Evolutionary conservation across 2,113 vertebrate genomes (phyloP), one percentile per base, ranked within the genome.

Genomic region (Atractosteus spatula): DNA sequence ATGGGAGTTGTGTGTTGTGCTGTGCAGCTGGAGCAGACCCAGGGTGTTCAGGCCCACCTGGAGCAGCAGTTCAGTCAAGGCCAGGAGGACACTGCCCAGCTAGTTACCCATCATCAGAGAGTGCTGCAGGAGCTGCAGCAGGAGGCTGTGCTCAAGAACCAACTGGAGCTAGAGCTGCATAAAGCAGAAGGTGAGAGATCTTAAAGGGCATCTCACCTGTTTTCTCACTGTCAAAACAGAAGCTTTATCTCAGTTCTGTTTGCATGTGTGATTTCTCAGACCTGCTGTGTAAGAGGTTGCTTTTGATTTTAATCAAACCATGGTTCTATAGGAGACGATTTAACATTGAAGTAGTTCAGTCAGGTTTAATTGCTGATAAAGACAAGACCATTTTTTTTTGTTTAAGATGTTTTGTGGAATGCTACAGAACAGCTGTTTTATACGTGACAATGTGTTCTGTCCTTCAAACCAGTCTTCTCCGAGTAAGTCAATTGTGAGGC

Each of bases 151-250:
- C 82, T 85, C 44, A 95, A 93, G 85, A 90, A 86, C 13, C 82
- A 85, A 3, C 91, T 99, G 65, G 86, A 85, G 2, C 78, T 97
- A 8, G 88, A 98, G 62, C 91, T 98, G 51, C 96, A 99, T 78
- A 96, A 95, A 78, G 87, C 94, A 0, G 91, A 95, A 74, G 96
- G 97, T 99, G 81, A 92, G 87, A 1, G 10, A 63, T 29, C 29
- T 29, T 0, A 29, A 29, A 29, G 29, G 29, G 29, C 29, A 1
- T 29, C 2, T 29, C 29, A 29, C 29, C 29, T 29, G 29, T 29
- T 29, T 29, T 29, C 29, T 29, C 29, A 29, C 29, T 29, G 29
- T 29, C 29, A 29, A 29, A 29, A 29, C 29, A 29, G 29, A 29
- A 29, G 29, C 29, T 69, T 4, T 8, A 54, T 64, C 8, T 47